Evolutionary conservation across 2,113 vertebrate species (phyloP), one percentile per base, ranked within the genome.

Genomic region (Caretta caretta): DNA sequence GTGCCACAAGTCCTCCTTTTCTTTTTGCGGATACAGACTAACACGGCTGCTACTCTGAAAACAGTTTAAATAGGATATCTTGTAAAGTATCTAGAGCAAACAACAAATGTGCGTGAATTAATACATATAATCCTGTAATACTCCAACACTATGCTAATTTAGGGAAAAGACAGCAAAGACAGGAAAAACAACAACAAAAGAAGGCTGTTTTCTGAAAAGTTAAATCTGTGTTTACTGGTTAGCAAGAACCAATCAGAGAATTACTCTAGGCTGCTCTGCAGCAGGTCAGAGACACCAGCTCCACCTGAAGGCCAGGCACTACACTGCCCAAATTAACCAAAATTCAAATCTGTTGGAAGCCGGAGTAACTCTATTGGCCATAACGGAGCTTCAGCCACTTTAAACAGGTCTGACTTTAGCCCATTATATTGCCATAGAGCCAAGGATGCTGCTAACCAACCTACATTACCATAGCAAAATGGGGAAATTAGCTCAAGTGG

Each of bases 311-410:
- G 25, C 8, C 65, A 79, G n/a, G 90, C 24, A 87, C 91, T 69
- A 87, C 57, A 51, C 59, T 87, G 54, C 93, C 85, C 75, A 81
- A 31, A 84, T 4, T 80, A 87, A 76, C 49, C 51, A 72, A 96
- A 93, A 93, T 49, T 76, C 80, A 84, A 24, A 56, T 84, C 62
- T 92, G 13, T 22, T 69, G 10, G 82, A 86, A 90, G 87, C 42
- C 80, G 80, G 11, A 87, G 80, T 91, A 95, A 96, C 89, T 94
- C 88, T 91, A 94, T 89, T 96, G 93, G 89, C 48, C 84, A 48
- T 49, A 91, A 90, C 31, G 84, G 75, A 78, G 42, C 24, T 78
- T 25, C 75, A 78, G 42, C 42, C 24, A 48, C 42, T 78, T 78
- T 78, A 78, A 78, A 78, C 75, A 78, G 6, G 42, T 78, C 42